Base-by-base conservation (phyloP, 2,797 vertebrate genomes). In the Cyprinella venusta region DNA sequence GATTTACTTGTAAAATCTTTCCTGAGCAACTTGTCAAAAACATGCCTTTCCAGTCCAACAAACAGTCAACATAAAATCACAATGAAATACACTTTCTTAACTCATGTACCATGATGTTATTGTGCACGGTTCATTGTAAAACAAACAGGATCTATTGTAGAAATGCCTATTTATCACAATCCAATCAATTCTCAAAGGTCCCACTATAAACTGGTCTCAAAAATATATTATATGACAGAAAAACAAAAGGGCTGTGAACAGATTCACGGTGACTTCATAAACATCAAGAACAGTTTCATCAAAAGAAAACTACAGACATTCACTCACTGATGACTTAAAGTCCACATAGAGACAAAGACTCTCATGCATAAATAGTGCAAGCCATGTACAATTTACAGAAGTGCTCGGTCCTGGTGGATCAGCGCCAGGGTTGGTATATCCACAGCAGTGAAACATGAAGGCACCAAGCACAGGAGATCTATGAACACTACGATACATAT, bases 341-440 rank as follows among this genome's bases (percentile, higher is more conserved):
- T 79, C 68, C 56, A 86, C 61, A 76, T 21, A 18, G 54, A 64
- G 84, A 87, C 79, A 87, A n/a, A 85, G 38, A 80, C 19, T 26
- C 40, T 85, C 88, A 89, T 89, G 86, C 88, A 63, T 81, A 63
- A 85, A 81, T 56, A 84, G 76, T 87, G 81, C 83, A 86, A 85
- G 40, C 86, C 76, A 80, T 85, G 71, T 87, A 89, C 84, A 88
- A 84, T 89, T 80, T 87, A 88, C 85, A 89, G 81, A 72, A 92
- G 89, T 87, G 48, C 91, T 87, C 90, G 80, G 67, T 88, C 88
- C 82, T 76, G 77, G 72, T 91, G 85, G 86, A 89, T 94, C 93
- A 95, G 95, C 94, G 79, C 94, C 95, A 95, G 94, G 94, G 84
- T 87, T 90, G 92, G 92, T 91, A 92, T 94, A 91, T 89, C 89